These are phyloP conservation scores for Caenorhabditis sp. DNA, from an alignment of 2,888 invertebrate species.

Conservation along the genomic window DNA sequence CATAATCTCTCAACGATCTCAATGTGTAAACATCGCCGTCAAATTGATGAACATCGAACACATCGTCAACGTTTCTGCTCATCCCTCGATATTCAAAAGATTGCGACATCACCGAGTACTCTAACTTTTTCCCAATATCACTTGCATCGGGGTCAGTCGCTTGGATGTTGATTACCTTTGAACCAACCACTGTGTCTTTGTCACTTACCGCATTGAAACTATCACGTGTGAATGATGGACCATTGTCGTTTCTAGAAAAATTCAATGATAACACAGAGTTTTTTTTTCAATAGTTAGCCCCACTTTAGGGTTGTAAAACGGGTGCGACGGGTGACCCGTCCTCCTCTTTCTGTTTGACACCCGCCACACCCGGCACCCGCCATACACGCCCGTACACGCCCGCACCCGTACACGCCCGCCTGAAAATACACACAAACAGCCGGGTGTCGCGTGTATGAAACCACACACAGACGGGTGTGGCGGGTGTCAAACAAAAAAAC, in stretches of 20 bases:
- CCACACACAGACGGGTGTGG: too few species aligned
- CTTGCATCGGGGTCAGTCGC: constrained; percentile 26
- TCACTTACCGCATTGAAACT: constrained; percentile 18
- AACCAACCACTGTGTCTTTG: constrained; percentile 34
- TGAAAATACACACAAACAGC: too few species aligned
- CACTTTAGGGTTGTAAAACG: too few species aligned
- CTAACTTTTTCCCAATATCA: constrained; percentile 24
- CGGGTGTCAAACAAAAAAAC: too few species aligned
- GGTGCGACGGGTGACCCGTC: too few species aligned
- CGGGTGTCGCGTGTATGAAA: too few species aligned
- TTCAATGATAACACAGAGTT: background rate
- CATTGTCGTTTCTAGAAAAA: constrained; percentile 29
- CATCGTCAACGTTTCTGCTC: constrained; percentile 26
- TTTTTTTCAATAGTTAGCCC: too few species aligned
- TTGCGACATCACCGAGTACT: constrained; percentile 24
- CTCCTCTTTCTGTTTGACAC: too few species aligned
- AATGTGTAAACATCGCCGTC: constrained; percentile 10
- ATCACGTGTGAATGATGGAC: constrained; percentile 15
- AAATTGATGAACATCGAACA: constrained; percentile 13
- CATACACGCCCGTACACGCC: too few species aligned
- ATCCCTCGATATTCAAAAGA: constrained; percentile 42
- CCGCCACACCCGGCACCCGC: too few species aligned
- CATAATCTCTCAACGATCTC: constrained; percentile 21
- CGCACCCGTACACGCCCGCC: too few species aligned
- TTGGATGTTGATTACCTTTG: constrained; percentile 11